Conservation (phyloP, 1,140 invertebrate genomes). For the Zeugodacus cucurbitae region DNA sequence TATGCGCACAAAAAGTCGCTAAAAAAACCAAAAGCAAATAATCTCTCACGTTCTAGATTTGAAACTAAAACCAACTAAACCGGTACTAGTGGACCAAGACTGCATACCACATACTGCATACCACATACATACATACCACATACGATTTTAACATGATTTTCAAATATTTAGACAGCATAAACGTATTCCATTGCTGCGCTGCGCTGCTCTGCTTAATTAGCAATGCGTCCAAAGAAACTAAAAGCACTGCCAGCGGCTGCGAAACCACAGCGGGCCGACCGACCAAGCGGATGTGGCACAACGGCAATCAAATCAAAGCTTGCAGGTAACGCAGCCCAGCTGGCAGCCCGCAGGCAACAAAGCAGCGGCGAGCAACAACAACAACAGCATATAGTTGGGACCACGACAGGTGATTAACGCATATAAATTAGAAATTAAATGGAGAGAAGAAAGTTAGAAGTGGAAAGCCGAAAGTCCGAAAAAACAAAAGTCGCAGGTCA, state of each 20-base stretch:
- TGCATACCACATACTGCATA: neutral
- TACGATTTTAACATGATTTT: neutral
- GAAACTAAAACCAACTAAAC: neutral
- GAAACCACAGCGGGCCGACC: neutral
- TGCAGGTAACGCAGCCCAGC: neutral
- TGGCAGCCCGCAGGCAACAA: neutral
- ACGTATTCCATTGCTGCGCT: neutral
- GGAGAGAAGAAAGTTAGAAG: slow-evolving; percentile 6
- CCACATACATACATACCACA: neutral
- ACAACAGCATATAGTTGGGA: neutral
- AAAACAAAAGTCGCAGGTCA: neutral
- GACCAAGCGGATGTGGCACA: neutral
- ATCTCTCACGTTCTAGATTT: neutral
- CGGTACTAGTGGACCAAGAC: neutral
- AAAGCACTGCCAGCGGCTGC: neutral
- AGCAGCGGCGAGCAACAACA: neutral
- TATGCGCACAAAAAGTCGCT: no score
- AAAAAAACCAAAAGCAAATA: neutral
- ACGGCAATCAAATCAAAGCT: neutral
- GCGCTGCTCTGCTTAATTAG: neutral
- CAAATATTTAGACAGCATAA: neutral
- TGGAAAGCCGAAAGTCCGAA: neutral
- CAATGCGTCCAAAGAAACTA: neutral
- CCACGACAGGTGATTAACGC: neutral
- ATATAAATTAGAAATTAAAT: slow-evolving; percentile 6